Base-by-base conservation (phyloP, 2,113 vertebrate genomes). In the Ondatra zibethicus region DNA sequence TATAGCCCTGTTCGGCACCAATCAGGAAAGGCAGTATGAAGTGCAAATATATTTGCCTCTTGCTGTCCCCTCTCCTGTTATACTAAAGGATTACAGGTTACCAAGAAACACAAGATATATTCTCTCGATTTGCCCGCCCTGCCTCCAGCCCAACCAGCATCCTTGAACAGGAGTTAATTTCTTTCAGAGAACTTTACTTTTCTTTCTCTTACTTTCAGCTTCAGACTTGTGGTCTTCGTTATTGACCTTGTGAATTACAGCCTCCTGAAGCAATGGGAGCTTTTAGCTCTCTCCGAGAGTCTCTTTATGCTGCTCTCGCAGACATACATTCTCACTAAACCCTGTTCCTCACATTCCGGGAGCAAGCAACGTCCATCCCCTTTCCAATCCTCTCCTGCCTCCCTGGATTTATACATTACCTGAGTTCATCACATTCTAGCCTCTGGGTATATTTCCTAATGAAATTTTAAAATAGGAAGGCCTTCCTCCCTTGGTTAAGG, bases 1-100 rank as follows among this genome's bases (percentile, higher is more conserved):
- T 55, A 39, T 97, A 96, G 97, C 93, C 96, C 76, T 95, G 97
- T 86, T 96, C 78, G 81, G 91, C 89, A 96, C 50, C 97, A 89
- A n/a, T 90, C 94, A 98, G 36, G 45, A 87, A 95, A 42, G 29
- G 5, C 2, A 6, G n/a, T 0, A 91, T 91, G 93, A 95, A 95
- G 94, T 86, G 86, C 63, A 94, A 91, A 63, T 94, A 95, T 75
- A 88, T 86, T 88, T 93, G 63, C 91, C 89, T 95, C 93, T 97
- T 94, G 85, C 97, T 91, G 93, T 97, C 47, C 85, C 39, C 23
- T 97, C 50, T 86, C 27, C n/a, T 58, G 5, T 89, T 92, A 47
- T 36, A 63, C 58, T 58, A 23, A 76, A 33, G 66, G 63, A 92
- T 78, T 80, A 76, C 25, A 68, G 42, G 45, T 89, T 93, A 68